Conservation (phyloP, 2,797 vertebrate species). For the Onychomys torridus region DNA sequence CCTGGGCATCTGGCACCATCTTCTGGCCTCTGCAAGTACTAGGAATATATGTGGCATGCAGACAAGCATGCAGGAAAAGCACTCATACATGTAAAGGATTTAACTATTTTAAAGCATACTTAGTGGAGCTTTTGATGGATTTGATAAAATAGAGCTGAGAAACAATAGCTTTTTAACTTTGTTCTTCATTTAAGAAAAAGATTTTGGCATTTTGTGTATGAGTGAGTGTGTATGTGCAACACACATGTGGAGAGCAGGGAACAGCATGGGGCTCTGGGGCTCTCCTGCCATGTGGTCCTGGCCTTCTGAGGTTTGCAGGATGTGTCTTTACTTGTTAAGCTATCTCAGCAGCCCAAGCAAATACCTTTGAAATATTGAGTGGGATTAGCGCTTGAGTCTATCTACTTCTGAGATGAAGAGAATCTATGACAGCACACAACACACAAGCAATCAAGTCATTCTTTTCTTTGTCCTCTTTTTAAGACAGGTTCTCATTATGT, state of each 20-base stretch:
- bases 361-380: too few relatives aligned
- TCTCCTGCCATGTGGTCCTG: background rate
- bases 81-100: background rate
- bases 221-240: background rate
- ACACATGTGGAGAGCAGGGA: background rate
- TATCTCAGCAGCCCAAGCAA: background rate
- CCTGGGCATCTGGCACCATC: too few relatives aligned
- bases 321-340: background rate
- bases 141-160: background rate
- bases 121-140: too few relatives aligned
- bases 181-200: background rate
- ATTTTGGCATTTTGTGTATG: background rate
- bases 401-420: background rate
- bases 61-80: background rate
- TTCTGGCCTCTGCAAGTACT: background rate
- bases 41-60: background rate
- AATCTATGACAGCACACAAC: too few relatives aligned
- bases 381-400: too few relatives aligned
- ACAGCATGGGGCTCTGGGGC: fast-evolving
- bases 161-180: background rate
- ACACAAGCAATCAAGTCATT: background rate
- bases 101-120: background rate
- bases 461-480: background rate
- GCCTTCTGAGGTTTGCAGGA: background rate
- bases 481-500: too few relatives aligned